Evolutionary conservation across 2,888 invertebrate species (phyloP).

Genomic region (Parapristionchus giblindavisi): DNA sequence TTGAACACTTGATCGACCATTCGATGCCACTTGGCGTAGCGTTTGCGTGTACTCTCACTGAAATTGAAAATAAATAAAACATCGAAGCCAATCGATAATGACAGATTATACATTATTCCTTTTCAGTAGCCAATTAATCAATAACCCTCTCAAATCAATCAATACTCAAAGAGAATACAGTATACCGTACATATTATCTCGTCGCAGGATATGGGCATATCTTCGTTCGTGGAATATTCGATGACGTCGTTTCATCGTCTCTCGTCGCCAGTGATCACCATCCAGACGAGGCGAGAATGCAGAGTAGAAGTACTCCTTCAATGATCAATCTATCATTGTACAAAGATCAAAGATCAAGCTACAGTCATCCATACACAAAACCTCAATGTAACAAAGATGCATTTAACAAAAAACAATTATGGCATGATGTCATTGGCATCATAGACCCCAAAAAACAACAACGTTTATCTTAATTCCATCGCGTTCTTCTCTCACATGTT

Average conservation of each 20-base stretch:
- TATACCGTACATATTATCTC: no score
- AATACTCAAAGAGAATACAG: no score
- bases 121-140: no score
- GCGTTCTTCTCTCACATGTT: background rate
- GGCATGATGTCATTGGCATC: no score
- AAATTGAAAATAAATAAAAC: background rate
- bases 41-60: slow-evolving; percentile 25
- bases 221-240: background rate
- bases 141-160: no score
- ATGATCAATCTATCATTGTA: background rate
- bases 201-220: no score
- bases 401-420: no score
- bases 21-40: slow-evolving; percentile 26
- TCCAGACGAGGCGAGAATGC: slow-evolving; percentile 15
- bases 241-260: background rate
- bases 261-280: background rate
- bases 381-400: no score
- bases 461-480: background rate
- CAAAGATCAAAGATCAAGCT: background rate
- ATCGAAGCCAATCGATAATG: no score
- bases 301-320: slow-evolving; percentile 13
- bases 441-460: background rate
- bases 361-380: background rate
- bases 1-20: slow-evolving; percentile 24
- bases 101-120: no score